Evolutionary conservation across 2,888 invertebrate genomes (phyloP).

Genomic region (Apamea sordens): DNA sequence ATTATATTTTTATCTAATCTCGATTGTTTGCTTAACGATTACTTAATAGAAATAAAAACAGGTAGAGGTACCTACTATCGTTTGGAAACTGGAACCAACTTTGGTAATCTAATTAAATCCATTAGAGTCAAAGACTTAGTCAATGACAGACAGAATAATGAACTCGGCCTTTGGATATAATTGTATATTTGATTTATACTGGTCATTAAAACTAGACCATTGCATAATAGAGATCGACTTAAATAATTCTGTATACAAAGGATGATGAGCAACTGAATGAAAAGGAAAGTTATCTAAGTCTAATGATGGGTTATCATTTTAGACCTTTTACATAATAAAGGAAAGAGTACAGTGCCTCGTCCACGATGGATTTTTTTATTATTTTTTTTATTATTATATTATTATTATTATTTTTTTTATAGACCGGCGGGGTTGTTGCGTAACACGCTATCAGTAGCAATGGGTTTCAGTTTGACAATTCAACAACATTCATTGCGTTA

Average conservation of each 20-base stretch:
- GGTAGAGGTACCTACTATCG: not conserved
- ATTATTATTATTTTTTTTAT: not conserved
- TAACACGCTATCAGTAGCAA: not conserved
- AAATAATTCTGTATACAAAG: slow-evolving; percentile 16
- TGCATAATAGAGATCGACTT: slow-evolving; percentile 40
- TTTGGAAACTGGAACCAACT: slow-evolving; percentile 17
- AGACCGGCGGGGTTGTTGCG: not conserved
- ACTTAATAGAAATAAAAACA: not conserved
- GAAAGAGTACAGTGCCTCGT: not conserved
- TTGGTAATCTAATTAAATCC: slow-evolving; percentile 48
- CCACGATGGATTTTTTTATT: not conserved
- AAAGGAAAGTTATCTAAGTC: slow-evolving; percentile 13
- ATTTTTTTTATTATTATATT: not conserved
- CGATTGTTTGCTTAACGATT: not conserved
- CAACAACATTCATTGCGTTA: not conserved
- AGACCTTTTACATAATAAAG: not conserved
- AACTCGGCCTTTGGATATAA: slow-evolving; percentile 46
- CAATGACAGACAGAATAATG: slow-evolving; percentile 59
- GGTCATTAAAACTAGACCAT: slow-evolving; percentile 42
- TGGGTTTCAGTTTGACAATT: not conserved
- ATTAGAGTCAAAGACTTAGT: slow-evolving; percentile 41
- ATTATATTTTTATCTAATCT: not conserved
- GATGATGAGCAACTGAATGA: slow-evolving; percentile 35
- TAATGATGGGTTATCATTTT: not conserved
- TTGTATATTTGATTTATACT: slow-evolving; percentile 55